These are phyloP conservation scores for Galerucella nymphaeae DNA, from an alignment of 2,888 invertebrate species.

Conservation along the genomic window DNA sequence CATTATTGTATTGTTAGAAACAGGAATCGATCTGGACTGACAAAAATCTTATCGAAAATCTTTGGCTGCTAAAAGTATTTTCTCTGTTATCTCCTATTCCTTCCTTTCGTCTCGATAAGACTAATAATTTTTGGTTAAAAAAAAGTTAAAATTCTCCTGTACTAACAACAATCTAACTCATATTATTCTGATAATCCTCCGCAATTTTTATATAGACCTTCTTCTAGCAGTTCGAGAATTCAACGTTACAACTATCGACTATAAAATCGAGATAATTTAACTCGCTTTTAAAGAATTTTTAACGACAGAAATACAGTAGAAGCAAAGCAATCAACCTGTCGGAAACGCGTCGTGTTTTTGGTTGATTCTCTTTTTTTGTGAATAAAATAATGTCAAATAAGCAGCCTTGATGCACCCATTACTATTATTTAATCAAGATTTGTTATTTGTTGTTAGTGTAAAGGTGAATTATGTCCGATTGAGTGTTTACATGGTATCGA, in stretches of 20 bases:
- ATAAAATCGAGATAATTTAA: neutral
- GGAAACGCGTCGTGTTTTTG: conserved; percentile 6
- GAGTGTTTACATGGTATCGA: neutral
- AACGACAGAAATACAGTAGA: neutral
- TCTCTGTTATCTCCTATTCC: no score
- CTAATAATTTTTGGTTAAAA: no score
- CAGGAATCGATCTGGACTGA: no score
- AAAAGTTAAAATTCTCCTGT: neutral
- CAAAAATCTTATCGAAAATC: no score
- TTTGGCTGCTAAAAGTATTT: no score
- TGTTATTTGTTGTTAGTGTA: conserved; percentile 9
- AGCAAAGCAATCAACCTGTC: neutral
- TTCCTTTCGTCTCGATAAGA: no score
- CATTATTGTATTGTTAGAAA: no score
- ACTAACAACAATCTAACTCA: conserved; percentile 5
- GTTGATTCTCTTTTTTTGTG: neutral
- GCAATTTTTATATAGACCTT: neutral
- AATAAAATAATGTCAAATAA: conserved; percentile 3
- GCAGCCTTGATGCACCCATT: conserved; percentile 8
- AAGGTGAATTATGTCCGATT: neutral
- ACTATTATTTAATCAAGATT: conserved; percentile 11
- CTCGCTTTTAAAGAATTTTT: neutral
- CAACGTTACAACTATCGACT: neutral
- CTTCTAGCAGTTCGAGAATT: neutral
- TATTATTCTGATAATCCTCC: neutral